Conservation (phyloP, 2,888 invertebrate species). For the Nudaria mundana region DNA sequence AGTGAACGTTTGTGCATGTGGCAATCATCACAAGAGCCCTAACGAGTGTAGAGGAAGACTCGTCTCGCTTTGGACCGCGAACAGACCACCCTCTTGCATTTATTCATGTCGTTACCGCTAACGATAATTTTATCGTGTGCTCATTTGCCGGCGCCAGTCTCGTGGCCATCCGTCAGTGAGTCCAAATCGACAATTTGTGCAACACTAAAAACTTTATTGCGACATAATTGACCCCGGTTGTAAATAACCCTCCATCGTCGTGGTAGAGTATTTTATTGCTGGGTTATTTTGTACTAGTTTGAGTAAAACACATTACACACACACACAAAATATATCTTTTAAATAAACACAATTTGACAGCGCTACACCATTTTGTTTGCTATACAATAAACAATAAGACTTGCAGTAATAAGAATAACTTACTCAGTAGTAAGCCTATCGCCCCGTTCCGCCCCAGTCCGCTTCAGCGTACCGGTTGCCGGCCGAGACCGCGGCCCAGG, state of each 20-base stretch:
- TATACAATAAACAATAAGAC: too few relatives aligned
- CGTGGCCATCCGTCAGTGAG: constrained; percentile 76
- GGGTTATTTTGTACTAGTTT: constrained; percentile 47
- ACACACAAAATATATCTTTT: too few relatives aligned
- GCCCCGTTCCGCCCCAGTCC: too few relatives aligned
- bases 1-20: constrained; percentile 21
- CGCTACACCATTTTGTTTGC: too few relatives aligned
- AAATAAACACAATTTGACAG: too few relatives aligned
- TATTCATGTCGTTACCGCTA: constrained; percentile 82
- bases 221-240: constrained; percentile 73
- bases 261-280: constrained; percentile 46
- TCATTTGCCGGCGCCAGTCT: constrained; percentile 79
- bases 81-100: constrained; percentile 78
- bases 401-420: too few relatives aligned
- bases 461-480: too few relatives aligned
- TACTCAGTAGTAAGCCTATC: too few relatives aligned
- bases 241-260: constrained; percentile 55
- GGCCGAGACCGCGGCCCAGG: too few relatives aligned
- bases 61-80: constrained; percentile 46
- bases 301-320: constrained; percentile 24
- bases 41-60: constrained; percentile 58
- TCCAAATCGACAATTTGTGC: constrained; percentile 78
- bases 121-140: constrained; percentile 83
- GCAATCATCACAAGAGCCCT: constrained; percentile 67
- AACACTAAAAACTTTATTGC: constrained; percentile 79